Percentiles rank a stretch among this genome's conserved stretches.
Evolutionary conservation across 1,140 invertebrate species (phyloP).

Genomic region (Stegodyphus dumicola): DNA sequence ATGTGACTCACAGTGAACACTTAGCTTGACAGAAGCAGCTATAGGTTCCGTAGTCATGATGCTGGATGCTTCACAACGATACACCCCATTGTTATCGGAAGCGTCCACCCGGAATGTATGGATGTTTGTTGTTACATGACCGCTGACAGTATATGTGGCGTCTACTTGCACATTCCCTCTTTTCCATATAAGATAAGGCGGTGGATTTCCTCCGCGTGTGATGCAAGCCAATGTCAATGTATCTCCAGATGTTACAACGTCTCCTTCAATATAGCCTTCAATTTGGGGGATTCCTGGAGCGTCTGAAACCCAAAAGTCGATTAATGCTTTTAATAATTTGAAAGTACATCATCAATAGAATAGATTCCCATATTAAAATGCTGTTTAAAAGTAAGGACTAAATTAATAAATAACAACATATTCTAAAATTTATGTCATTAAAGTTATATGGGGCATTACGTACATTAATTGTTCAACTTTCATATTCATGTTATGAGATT

Average conservation of each 20-base stretch:
- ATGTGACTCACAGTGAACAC: slow-evolving; percentile 73
- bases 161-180: slow-evolving; percentile 84
- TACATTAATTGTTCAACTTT: too few relatives aligned
- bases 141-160: slow-evolving; percentile 81
- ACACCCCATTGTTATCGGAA: slow-evolving; percentile 90
- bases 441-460: too few relatives aligned
- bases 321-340: too few relatives aligned
- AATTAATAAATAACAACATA: too few relatives aligned
- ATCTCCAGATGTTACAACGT: slow-evolving; percentile 83
- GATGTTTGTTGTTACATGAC: slow-evolving; percentile 83
- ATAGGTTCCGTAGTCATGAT: slow-evolving; percentile 85
- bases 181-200: slow-evolving; percentile 63
- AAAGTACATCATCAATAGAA: too few relatives aligned
- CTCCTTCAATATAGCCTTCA: slow-evolving; percentile 84
- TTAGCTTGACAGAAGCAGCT: slow-evolving; percentile 84
- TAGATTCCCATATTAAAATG: too few relatives aligned
- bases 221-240: slow-evolving; percentile 89
- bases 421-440: too few relatives aligned
- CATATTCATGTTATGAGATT: too few relatives aligned
- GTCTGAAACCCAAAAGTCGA: slow-evolving; percentile 73
- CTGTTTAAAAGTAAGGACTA: too few relatives aligned
- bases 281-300: slow-evolving; percentile 90
- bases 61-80: slow-evolving; percentile 92
- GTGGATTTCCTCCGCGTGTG: slow-evolving; percentile 92
- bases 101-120: slow-evolving; percentile 86